phyloP scores from a whole-genome alignment of 2,797 vertebrate species.

The Syndactyla subalaris region DNA sequence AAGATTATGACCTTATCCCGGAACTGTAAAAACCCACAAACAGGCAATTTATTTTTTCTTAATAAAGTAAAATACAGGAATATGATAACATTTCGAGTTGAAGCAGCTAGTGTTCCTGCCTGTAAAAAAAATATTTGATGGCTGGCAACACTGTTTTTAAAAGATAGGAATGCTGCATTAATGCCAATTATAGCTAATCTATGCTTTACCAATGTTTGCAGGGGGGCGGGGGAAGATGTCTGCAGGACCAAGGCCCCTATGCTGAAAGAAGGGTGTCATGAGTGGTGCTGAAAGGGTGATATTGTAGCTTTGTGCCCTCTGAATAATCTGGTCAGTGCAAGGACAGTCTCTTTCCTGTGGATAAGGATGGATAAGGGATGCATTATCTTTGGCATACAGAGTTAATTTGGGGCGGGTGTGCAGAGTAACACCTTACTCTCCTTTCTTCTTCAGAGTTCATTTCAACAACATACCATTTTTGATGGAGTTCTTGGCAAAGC shows the following conservation, averaged over 20 bases:
- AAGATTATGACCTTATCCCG: background rate
- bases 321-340: accelerated
- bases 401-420: background rate
- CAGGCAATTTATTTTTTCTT: background rate
- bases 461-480: background rate
- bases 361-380: background rate
- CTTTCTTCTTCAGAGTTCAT: background rate
- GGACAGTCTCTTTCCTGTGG: background rate
- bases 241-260: background rate
- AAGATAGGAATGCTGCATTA: background rate
- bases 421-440: background rate
- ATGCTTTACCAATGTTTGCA: background rate
- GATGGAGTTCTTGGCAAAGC: background rate
- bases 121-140: background rate
- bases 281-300: background rate
- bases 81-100: background rate
- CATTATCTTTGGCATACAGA: background rate
- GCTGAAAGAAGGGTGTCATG: background rate
- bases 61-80: background rate
- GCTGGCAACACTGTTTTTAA: background rate
- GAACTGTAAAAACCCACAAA: background rate
- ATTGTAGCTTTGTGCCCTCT: background rate
- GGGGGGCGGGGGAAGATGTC: background rate
- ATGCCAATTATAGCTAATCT: background rate
- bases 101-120: background rate